phyloP scores from a whole-genome alignment of 2,113 vertebrate genomes.

The Chionodraco myersi region DNA sequence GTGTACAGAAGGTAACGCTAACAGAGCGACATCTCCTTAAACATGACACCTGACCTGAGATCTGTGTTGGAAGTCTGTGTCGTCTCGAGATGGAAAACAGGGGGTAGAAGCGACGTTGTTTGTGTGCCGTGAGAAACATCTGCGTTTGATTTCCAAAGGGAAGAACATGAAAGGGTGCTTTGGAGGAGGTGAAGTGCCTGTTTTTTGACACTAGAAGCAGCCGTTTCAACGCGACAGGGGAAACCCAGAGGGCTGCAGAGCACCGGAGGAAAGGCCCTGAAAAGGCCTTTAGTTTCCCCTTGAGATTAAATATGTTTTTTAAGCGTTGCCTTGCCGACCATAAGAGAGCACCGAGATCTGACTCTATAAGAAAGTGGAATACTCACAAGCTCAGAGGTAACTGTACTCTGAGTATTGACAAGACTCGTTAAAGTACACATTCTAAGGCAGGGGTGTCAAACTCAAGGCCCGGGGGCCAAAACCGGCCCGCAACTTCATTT shows the following conservation, averaged over 20 bases:
- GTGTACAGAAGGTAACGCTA: background rate
- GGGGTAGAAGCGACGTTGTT: background rate
- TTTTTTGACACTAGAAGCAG: conserved; percentile 25
- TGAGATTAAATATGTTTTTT: background rate
- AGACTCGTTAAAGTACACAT: too few species aligned
- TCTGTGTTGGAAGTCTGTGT: conserved; percentile 12
- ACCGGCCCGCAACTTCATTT: too few species aligned
- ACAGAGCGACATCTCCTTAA: background rate
- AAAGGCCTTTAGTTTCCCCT: background rate
- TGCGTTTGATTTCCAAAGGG: conserved; percentile 7
- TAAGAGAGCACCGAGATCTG: background rate
- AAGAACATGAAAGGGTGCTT: conserved; percentile 17
- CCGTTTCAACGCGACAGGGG: conserved; percentile 9
- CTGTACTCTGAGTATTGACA: background rate
- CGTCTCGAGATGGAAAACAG: background rate
- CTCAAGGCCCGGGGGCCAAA: too few species aligned
- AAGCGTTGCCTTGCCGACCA: background rate
- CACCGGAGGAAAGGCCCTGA: background rate
- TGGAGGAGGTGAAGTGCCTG: conserved; percentile 22
- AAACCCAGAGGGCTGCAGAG: background rate
- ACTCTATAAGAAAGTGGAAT: background rate
- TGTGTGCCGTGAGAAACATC: conserved; percentile 21
- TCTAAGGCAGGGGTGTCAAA: too few species aligned
- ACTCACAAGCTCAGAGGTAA: background rate
- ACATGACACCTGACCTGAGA: conserved; percentile 20